Conservation (phyloP, 2,888 invertebrate genomes). For the Clistopyga incitator region DNA sequence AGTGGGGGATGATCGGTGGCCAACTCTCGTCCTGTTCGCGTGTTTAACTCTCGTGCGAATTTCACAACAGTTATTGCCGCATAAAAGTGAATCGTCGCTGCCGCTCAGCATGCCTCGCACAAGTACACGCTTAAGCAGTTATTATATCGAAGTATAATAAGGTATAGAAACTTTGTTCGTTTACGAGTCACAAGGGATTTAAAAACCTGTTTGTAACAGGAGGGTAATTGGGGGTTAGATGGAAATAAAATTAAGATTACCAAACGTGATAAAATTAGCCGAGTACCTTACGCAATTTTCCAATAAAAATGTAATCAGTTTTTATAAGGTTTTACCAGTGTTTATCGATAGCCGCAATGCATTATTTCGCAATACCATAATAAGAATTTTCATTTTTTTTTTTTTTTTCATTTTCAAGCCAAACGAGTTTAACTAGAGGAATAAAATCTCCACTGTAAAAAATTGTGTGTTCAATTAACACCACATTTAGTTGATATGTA, state of each 20-base stretch:
- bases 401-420: too few species aligned
- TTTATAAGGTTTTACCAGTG: neutral
- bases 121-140: neutral
- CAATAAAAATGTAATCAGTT: neutral
- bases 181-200: neutral
- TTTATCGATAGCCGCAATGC: neutral
- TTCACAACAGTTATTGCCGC: conserved; percentile 19
- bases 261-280: too few species aligned
- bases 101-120: neutral
- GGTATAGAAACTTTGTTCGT: conserved; percentile 3
- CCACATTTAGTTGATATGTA: too few species aligned
- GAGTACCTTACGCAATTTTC: neutral
- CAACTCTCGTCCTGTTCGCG: conserved; percentile 43
- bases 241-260: neutral
- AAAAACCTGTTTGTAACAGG: neutral
- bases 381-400: neutral
- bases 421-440: neutral
- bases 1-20: conserved; percentile 71
- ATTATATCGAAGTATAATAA: conserved; percentile 2
- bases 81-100: conserved; percentile 18
- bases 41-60: conserved; percentile 35
- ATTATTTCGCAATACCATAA: neutral
- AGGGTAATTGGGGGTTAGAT: neutral
- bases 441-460: neutral
- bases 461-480: too few species aligned